Evolutionary conservation across 2,113 vertebrate genomes (phyloP).

Genomic region (Scatophagus argus): DNA sequence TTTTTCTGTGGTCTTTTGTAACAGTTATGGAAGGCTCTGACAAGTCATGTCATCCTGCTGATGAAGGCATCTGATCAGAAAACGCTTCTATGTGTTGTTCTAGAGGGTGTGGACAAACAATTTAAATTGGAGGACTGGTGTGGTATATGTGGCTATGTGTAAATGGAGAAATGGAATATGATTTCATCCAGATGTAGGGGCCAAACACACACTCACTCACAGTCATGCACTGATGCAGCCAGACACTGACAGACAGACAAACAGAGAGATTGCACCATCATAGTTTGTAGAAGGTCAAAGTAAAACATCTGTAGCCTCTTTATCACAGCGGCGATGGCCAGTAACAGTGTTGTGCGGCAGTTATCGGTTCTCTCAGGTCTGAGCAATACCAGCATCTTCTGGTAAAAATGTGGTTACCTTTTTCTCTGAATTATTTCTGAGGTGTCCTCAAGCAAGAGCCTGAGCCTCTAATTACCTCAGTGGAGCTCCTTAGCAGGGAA

Average conservation of each 20-base stretch:
- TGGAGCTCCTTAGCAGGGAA: conserved; percentile 14
- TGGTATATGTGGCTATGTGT: no score
- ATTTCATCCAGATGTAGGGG: no score
- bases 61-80: no score
- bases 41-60: no score
- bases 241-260: not conserved
- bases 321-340: not conserved
- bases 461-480: conserved; percentile 64
- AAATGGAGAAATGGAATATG: no score
- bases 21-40: no score
- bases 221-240: not conserved
- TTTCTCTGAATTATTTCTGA: conserved; percentile 42
- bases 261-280: not conserved
- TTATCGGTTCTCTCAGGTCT: conserved; percentile 35
- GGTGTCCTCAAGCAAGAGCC: conserved; percentile 52
- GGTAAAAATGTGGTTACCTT: conserved; percentile 48
- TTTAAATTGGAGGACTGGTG: no score
- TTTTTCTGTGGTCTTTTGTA: no score
- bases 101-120: no score
- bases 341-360: not conserved
- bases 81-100: no score
- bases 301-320: conserved; percentile 8
- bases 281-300: conserved; percentile 19
- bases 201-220: no score
- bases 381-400: conserved; percentile 29